Percentiles rank a stretch among this genome's conserved stretches.
phyloP scores from a whole-genome alignment of 1,140 invertebrate species.

The Papilio xuthus region DNA sequence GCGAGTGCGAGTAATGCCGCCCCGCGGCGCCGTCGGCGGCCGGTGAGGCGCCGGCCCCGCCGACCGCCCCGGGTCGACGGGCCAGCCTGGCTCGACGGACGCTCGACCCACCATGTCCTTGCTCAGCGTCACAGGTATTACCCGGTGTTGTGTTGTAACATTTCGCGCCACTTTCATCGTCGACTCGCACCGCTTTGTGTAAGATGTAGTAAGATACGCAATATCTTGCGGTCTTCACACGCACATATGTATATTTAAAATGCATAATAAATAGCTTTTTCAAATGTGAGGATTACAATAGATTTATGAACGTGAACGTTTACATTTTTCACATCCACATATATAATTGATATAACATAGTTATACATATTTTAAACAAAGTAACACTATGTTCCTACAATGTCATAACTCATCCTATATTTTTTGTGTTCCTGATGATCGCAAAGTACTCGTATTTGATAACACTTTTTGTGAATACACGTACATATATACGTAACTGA shows the following conservation, averaged over 20 bases:
- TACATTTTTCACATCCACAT: too few species aligned
- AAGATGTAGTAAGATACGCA: constrained; percentile 50
- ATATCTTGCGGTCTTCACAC: constrained; percentile 59
- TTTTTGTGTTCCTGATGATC: not conserved
- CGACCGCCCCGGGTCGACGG: constrained; percentile 78
- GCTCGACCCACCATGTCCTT: constrained; percentile 79
- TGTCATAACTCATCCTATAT: not conserved
- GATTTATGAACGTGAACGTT: not conserved
- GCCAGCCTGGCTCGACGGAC: constrained; percentile 67
- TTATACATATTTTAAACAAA: not conserved
- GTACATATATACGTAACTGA: constrained; percentile 8
- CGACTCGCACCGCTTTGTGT: constrained; percentile 51
- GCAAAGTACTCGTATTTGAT: not conserved
- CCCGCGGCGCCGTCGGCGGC: constrained; percentile 76
- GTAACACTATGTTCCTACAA: not conserved
- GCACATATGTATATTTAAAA: constrained; percentile 52
- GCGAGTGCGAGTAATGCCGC: constrained; percentile 74
- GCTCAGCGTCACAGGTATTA: constrained; percentile 81
- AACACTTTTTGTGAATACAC: not conserved
- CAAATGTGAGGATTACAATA: not conserved
- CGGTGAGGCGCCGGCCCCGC: constrained; percentile 77
- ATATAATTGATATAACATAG: not conserved
- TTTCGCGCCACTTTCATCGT: constrained; percentile 53
- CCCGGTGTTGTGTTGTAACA: constrained; percentile 31
- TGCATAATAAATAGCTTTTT: constrained; percentile 21